These are phyloP conservation scores for Clostera curtula DNA, from an alignment of 2,888 invertebrate species.

Conservation along the genomic window DNA sequence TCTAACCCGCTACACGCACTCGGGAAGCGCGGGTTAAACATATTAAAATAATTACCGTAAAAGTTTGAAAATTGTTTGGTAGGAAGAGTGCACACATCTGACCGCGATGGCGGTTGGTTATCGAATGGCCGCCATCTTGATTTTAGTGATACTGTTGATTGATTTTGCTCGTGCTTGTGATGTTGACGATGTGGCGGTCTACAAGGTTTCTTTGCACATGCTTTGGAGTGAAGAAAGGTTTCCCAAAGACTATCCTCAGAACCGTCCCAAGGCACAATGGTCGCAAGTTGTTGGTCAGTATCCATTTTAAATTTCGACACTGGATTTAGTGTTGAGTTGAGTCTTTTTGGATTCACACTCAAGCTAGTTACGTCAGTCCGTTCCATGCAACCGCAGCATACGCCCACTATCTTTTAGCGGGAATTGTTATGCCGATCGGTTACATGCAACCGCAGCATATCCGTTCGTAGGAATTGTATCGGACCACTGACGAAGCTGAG, in stretches of 20 bases:
- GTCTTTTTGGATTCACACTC: too few relatives aligned
- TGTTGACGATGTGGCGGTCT: constrained; percentile 87
- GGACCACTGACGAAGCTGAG: too few relatives aligned
- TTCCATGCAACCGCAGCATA: too few relatives aligned
- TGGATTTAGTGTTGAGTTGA: too few relatives aligned
- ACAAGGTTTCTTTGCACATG: constrained; percentile 89
- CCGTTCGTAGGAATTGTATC: too few relatives aligned
- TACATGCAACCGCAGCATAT: too few relatives aligned
- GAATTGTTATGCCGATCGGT: too few relatives aligned
- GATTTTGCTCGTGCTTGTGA: constrained; percentile 70
- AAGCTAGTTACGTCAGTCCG: too few relatives aligned
- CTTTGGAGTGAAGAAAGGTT: constrained; percentile 91
- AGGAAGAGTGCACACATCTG: constrained; percentile 25
- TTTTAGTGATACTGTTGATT: constrained; percentile 32
- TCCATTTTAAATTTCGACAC: background rate
- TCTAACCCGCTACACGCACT: constrained; percentile 52
- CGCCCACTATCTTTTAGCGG: too few relatives aligned
- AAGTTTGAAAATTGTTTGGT: constrained; percentile 14
- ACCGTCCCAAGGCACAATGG: constrained; percentile 94
- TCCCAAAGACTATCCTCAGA: constrained; percentile 90
- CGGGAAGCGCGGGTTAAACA: constrained; percentile 22
- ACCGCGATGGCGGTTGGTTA: constrained; percentile 33
- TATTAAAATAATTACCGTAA: constrained; percentile 24
- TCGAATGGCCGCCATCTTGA: constrained; percentile 56
- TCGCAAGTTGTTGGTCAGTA: constrained; percentile 91